A percentile compares a stretch with the other conserved stretches of the same genome.
Evolutionary conservation across 2,113 vertebrate genomes (phyloP).

Genomic region (Excalfactoria chinensis): DNA sequence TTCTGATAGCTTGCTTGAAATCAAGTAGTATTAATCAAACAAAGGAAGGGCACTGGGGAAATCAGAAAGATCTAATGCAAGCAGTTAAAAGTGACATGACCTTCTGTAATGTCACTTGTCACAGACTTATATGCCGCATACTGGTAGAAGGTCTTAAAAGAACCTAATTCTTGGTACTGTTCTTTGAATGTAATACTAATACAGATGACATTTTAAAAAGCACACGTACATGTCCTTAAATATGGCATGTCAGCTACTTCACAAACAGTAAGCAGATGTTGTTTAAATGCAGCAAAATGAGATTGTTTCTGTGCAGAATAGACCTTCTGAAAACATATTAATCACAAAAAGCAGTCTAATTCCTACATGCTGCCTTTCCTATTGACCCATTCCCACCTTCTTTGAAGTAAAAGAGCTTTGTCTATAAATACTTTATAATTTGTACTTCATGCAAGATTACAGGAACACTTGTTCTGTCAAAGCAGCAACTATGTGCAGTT

Average conservation of each 20-base stretch:
- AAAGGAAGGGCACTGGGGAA: constrained; percentile 88
- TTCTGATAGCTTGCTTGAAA: constrained; percentile 75
- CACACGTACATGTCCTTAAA: constrained; percentile 40
- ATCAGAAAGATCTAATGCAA: constrained; percentile 95
- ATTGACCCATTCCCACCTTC: background rate
- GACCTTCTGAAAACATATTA: background rate
- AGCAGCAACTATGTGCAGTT: background rate
- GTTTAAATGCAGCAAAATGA: constrained; percentile 20
- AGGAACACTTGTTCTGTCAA: fast-evolving
- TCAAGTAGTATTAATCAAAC: constrained; percentile 83
- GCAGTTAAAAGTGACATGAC: constrained; percentile 98
- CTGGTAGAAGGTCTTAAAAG: constrained; percentile 73
- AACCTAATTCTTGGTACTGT: constrained; percentile 70
- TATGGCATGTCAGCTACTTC: constrained; percentile 6
- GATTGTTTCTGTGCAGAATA: background rate
- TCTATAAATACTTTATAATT: background rate
- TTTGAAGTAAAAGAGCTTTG: background rate
- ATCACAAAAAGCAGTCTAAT: background rate
- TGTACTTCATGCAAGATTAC: fast-evolving
- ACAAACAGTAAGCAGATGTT: constrained; percentile 11
- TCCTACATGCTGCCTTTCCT: background rate
- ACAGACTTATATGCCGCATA: constrained; percentile 86
- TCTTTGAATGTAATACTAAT: constrained; percentile 75
- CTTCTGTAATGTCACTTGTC: constrained; percentile 98
- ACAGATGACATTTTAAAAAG: constrained; percentile 77